phyloP scores from a whole-genome alignment of 2,797 vertebrate species.

The Sebastolobus altivelis region DNA sequence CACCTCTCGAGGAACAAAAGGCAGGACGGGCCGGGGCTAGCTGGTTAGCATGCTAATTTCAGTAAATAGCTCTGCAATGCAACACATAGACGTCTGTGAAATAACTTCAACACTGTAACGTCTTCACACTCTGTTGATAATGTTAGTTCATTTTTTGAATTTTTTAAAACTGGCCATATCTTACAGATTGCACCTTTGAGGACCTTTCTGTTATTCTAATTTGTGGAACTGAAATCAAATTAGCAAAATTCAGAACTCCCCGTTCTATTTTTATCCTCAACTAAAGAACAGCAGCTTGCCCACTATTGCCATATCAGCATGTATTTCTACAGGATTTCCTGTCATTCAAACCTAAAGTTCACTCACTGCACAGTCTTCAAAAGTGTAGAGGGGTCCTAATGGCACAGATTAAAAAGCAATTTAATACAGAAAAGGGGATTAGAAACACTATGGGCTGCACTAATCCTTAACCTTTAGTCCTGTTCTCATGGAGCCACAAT shows the following conservation, averaged over 20 bases:
- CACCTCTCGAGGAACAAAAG: too few relatives aligned
- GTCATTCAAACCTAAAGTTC: conserved; percentile 74
- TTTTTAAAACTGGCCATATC: neutral
- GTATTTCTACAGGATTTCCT: conserved; percentile 61
- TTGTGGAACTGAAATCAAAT: conserved; percentile 19
- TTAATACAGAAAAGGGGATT: conserved; percentile 84
- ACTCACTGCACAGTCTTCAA: conserved; percentile 61
- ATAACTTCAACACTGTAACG: too few relatives aligned
- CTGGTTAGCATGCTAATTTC: too few relatives aligned
- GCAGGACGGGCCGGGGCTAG: too few relatives aligned
- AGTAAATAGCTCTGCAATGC: too few relatives aligned
- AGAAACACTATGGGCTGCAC: conserved; percentile 77
- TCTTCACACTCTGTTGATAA: neutral
- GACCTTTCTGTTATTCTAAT: conserved; percentile 7
- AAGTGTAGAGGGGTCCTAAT: conserved; percentile 76
- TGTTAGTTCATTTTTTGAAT: too few relatives aligned
- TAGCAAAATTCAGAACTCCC: neutral
- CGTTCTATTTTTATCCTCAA: conserved; percentile 41
- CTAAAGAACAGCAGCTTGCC: conserved; percentile 13
- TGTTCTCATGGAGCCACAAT: conserved; percentile 80
- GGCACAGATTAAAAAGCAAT: conserved; percentile 82
- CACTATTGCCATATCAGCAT: conserved; percentile 48
- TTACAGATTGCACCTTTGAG: conserved; percentile 11
- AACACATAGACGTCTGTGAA: too few relatives aligned
- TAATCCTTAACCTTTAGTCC: conserved; percentile 85